phyloP scores from a whole-genome alignment of 2,888 invertebrate genomes.

The Tridacna crocea region DNA sequence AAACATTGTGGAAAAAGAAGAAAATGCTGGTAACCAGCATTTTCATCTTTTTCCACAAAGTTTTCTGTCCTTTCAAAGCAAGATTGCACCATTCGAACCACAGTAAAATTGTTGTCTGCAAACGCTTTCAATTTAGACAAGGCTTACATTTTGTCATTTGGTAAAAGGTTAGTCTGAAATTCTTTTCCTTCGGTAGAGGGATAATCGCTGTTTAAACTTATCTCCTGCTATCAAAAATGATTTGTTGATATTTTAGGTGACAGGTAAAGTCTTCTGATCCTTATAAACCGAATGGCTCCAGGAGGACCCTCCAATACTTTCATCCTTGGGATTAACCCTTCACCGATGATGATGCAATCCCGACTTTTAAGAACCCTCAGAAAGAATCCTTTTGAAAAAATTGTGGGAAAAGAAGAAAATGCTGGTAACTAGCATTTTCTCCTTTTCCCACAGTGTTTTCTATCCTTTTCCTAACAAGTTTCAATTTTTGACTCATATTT shows the following conservation, averaged over 20 bases:
- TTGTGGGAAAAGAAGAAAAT: not conserved
- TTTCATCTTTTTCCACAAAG: no score
- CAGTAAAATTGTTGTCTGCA: no score
- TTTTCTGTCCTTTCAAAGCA: no score
- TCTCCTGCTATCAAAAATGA: not conserved
- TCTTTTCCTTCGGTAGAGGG: not conserved
- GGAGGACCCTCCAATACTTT: slow-evolving; percentile 24
- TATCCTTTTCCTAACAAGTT: no score
- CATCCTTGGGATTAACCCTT: slow-evolving; percentile 12
- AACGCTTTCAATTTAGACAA: no score
- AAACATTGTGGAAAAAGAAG: no score
- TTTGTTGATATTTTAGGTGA: slow-evolving; percentile 20
- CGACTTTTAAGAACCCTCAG: not conserved
- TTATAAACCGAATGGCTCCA: slow-evolving; percentile 12
- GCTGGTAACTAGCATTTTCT: not conserved
- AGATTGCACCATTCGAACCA: no score
- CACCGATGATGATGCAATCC: no score
- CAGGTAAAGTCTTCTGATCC: slow-evolving; percentile 18
- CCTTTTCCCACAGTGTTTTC: not conserved
- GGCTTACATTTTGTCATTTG: no score
- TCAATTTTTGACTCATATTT: no score
- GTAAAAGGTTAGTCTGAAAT: no score
- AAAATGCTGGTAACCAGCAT: no score
- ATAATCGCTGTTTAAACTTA: not conserved
- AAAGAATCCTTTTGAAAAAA: not conserved